A percentile compares a stretch with the other conserved stretches of the same genome.
These are phyloP conservation scores for Helobdella robusta DNA, from an alignment of 2,888 invertebrate genomes.

Conservation along the genomic window DNA sequence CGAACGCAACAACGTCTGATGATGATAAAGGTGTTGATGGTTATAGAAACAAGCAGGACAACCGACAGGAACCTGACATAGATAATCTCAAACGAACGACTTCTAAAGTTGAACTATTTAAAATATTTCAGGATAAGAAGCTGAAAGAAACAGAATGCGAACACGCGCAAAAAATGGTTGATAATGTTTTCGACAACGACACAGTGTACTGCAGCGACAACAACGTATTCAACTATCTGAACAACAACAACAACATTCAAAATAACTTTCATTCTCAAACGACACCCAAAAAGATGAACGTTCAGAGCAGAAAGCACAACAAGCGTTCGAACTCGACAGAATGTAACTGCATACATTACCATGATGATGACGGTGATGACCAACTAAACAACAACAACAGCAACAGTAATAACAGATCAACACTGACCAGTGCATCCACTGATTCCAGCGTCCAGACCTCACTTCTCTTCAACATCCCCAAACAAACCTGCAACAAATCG, in stretches of 20 bases:
- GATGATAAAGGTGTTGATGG: no score
- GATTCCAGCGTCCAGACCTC: slow-evolving; percentile 33
- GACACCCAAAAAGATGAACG: no score
- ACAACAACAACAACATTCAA: neutral
- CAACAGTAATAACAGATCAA: neutral
- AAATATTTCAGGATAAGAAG: slow-evolving; percentile 11
- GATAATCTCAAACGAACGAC: no score
- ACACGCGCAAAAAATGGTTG: neutral
- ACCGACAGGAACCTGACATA: no score
- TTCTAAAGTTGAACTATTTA: no score
- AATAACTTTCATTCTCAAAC: no score
- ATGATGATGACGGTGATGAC: no score
- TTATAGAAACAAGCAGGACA: no score
- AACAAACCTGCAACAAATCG: slow-evolving; percentile 29
- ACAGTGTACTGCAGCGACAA: neutral
- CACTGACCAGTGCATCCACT: slow-evolving; percentile 6
- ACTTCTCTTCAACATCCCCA: slow-evolving; percentile 22
- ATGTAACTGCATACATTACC: no score
- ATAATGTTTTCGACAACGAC: neutral
- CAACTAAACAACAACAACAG: neutral
- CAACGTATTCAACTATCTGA: neutral
- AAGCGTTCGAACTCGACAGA: no score
- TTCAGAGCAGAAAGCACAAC: no score
- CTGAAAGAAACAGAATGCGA: slow-evolving; percentile 3
- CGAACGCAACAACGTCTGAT: no score